Evolutionary conservation across 2,888 invertebrate genomes (phyloP).

Genomic region (Acanthosepion pharaonis): DNA sequence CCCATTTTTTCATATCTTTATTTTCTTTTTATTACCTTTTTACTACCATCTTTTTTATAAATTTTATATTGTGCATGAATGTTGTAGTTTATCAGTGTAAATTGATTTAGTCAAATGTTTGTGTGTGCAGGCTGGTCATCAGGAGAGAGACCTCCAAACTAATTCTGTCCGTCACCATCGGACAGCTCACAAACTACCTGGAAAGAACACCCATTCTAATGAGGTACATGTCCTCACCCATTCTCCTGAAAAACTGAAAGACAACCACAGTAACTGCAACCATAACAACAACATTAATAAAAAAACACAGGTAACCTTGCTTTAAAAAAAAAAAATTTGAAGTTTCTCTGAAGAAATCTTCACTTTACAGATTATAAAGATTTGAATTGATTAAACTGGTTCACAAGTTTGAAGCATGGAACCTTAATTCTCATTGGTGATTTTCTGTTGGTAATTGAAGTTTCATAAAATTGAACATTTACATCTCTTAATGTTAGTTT

Average conservation of each 20-base stretch:
- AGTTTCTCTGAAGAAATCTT: no score
- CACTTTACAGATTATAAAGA: no score
- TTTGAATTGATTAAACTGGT: no score
- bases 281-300: conserved; percentile 2
- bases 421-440: no score
- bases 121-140: background rate
- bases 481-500: no score
- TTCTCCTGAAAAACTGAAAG: background rate
- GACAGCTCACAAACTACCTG: background rate
- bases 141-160: background rate
- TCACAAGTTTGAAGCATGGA: no score
- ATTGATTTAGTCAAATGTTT: background rate
- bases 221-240: background rate
- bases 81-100: background rate
- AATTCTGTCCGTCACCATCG: background rate
- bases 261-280: background rate
- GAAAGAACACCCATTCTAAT: background rate
- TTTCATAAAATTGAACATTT: no score
- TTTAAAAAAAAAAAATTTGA: background rate
- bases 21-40: no score
- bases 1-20: no score
- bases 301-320: background rate
- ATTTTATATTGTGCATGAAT: background rate
- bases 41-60: no score
- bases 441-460: no score